A percentile compares a stretch with the other conserved stretches of the same genome.
These are phyloP conservation scores for Helicoverpa assulta DNA, from an alignment of 2,888 invertebrate species.

Conservation along the genomic window DNA sequence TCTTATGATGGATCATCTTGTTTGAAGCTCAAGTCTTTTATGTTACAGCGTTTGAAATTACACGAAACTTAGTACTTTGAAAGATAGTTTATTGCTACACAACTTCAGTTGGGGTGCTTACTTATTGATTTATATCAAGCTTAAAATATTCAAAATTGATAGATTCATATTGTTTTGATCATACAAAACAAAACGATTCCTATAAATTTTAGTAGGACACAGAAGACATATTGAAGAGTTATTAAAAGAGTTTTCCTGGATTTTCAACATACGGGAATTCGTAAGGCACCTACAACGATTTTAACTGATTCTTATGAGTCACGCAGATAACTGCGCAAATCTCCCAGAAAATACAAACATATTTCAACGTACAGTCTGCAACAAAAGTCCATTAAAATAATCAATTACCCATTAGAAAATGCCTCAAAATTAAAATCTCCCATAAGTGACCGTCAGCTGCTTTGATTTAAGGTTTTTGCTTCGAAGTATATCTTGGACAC, in stretches of 20 bases:
- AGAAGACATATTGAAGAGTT: background rate
- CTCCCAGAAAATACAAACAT: slow-evolving; percentile 19
- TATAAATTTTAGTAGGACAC: background rate
- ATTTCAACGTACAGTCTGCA: slow-evolving; percentile 21
- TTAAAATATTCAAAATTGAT: slow-evolving; percentile 21
- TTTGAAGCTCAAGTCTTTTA: slow-evolving; percentile 20
- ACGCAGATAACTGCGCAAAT: slow-evolving; percentile 18
- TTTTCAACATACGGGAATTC: no score
- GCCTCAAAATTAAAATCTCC: no score
- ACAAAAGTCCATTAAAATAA: no score
- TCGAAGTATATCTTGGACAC: no score
- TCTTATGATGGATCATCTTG: slow-evolving; percentile 34
- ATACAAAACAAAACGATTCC: background rate
- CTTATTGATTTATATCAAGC: slow-evolving; percentile 26
- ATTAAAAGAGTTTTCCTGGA: background rate
- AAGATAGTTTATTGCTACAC: slow-evolving; percentile 33
- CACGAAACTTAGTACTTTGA: slow-evolving; percentile 6
- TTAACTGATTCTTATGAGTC: background rate
- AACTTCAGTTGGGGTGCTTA: slow-evolving; percentile 26
- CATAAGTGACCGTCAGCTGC: no score
- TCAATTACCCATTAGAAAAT: no score
- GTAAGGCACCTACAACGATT: no score
- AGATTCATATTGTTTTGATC: slow-evolving; percentile 28
- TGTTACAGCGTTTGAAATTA: slow-evolving; percentile 13
- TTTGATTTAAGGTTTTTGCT: no score